Percentiles rank a stretch among this genome's conserved stretches.
These are phyloP conservation scores for Gobius niger DNA, from an alignment of 2,113 vertebrate genomes.

Conservation along the genomic window DNA sequence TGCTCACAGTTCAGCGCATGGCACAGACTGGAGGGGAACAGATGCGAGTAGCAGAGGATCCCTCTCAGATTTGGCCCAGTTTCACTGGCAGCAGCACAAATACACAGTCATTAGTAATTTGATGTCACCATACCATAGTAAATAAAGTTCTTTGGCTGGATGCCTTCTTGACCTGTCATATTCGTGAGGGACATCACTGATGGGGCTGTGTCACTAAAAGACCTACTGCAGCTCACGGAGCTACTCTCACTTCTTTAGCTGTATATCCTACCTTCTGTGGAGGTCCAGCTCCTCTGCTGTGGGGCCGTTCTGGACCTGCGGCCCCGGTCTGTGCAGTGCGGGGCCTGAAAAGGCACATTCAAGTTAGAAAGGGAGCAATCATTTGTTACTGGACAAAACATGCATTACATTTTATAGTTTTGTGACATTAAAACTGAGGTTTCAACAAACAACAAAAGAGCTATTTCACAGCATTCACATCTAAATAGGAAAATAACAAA, in stretches of 20 bases:
- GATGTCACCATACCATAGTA: neutral
- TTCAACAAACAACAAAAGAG: no score
- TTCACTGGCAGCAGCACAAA: neutral
- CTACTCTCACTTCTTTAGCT: neutral
- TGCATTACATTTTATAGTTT: no score
- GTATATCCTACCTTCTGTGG: slow-evolving; percentile 85
- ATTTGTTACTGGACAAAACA: no score
- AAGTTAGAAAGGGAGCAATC: slow-evolving; percentile 38
- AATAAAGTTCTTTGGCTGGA: neutral
- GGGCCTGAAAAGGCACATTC: slow-evolving; percentile 78
- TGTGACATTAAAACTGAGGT: no score
- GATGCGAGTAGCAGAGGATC: no score
- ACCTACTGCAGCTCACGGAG: neutral
- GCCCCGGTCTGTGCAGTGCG: slow-evolving; percentile 88
- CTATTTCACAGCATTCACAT: no score
- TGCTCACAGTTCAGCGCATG: no score
- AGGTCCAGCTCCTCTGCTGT: slow-evolving; percentile 92
- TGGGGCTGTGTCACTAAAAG: neutral
- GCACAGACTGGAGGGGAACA: no score
- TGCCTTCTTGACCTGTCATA: neutral
- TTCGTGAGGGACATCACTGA: neutral
- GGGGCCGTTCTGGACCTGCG: slow-evolving; percentile 95
- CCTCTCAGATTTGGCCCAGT: neutral
- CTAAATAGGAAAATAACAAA: no score
- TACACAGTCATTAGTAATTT: neutral